phyloP scores from a whole-genome alignment of 2,113 vertebrate species.

The Porphyrio hochstetteri region DNA sequence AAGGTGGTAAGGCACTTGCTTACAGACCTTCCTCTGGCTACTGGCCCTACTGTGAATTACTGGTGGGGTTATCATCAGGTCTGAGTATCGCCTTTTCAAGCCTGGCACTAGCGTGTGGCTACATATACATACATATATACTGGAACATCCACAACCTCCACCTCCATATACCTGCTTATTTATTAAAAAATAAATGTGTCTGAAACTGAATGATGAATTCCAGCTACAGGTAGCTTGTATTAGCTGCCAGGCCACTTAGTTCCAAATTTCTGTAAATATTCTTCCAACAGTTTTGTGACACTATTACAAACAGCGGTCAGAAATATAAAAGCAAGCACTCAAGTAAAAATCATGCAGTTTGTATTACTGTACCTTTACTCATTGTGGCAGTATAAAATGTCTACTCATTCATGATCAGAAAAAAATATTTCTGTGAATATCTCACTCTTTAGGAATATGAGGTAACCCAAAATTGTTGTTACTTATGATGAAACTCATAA shows the following conservation, averaged over 20 bases:
- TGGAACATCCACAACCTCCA: not conserved
- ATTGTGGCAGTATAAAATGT: not conserved
- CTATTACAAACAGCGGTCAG: not conserved
- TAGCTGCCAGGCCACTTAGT: not conserved
- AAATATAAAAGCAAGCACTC: not conserved
- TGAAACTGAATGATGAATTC: not conserved
- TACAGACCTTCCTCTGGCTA: not conserved
- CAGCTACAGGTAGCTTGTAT: not conserved
- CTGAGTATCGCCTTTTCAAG: not conserved
- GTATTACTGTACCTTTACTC: not conserved
- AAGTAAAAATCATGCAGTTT: not conserved
- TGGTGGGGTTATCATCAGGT: not conserved
- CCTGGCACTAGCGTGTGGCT: not conserved
- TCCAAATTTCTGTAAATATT: not conserved
- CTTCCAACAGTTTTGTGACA: not conserved
- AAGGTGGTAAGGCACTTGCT: constrained; percentile 38
- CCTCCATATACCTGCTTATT: not conserved
- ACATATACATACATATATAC: not conserved
- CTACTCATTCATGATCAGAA: not conserved
- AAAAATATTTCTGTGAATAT: not conserved
- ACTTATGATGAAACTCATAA: not conserved
- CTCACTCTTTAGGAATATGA: not conserved
- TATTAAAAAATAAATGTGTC: not conserved
- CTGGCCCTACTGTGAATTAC: not conserved
- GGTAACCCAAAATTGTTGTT: not conserved